Base-by-base conservation (phyloP, 1,140 invertebrate genomes). In the Musca vetustissima region DNA sequence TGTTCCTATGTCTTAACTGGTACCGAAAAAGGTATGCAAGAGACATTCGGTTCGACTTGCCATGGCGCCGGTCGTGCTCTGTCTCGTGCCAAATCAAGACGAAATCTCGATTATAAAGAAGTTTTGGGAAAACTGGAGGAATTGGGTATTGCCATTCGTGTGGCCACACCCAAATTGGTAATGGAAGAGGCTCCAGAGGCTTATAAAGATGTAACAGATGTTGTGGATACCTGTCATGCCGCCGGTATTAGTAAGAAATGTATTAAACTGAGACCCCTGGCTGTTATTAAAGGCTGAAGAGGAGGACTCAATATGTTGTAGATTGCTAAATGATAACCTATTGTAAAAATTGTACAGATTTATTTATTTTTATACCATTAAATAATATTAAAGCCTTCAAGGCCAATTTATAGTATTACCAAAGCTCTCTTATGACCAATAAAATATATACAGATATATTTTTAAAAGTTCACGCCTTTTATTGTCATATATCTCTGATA, bases 181-280 rank as follows among this genome's bases (percentile, higher is more conserved):
- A 99, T 99, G 97, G 98, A 99, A 86, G 98, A 99, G 86, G 95
- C 98, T 55, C 98, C 98, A 0, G 97, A 99, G 83, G 98, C 97
- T 0, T 99, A 99, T 83, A 99, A 99, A 85, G 97, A 99, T 88
- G 98, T 99, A 0, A 98, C 96, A 1, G 98, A 99, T 87, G 98
- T 99, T 53, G 98, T 99, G 0, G 89, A 99, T 83, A 99, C 98
- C 6, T 99, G 98, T 82, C 96, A 99, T 83, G 90, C 89, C 52
- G 98, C 96, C 68, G 97, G 97, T 25, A 99, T 99, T 24, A 98
- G 96, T 75, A 95, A 96, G 78, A 99, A 99, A 83, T 93, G 94
- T 79, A 93, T 99, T 24, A 99, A 99, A 86, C 86, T 99, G 72
- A 87, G 95, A 76, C 98, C 98, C 2, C 98, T 99, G 80, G 98